Evolutionary conservation across 2,888 invertebrate species (phyloP), one percentile per base, ranked within the genome.

Genomic region (Sinhomidia bicolor): DNA sequence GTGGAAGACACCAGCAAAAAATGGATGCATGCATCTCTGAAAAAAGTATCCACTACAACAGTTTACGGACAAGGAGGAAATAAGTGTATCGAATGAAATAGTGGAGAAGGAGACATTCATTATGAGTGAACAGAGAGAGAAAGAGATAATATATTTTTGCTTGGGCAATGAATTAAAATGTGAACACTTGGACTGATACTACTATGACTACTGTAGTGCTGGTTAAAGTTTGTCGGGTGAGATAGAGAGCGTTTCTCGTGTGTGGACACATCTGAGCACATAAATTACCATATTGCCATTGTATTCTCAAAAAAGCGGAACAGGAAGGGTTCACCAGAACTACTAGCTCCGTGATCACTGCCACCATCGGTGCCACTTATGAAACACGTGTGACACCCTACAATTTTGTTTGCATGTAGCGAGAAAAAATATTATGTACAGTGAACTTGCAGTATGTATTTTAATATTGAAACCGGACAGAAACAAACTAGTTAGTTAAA

Each of bases 251-350:
- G 17, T 68, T 12, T 54, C n/a, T 51, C 17, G 51, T 17, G 54
- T 86, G 87, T 87, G 87, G 87, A 87, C 87, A 87, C 87, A 87
- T 87, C 81, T 87, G 87, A 87, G 87, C 81, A 60, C 87, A 87
- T 87, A 87, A 87, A 87, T 87, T 87, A 85, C 76, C 44, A 26
- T 41, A 78, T 83, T 71, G 81, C 57, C 81, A 81, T 62, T 81
- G 62, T 47, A 81, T 81, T 81, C 47, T 71, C 71, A 85, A 84
- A 57, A 65, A 74, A 85, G 76, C 85, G 85, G 78, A 85, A 85
- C 60, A 84, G 60, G 85, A 85, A 78, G 78, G 78, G 78, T 83
- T 83, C 71, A 65, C 14, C 54, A 54, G 54, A 54, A 78, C 10
- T 20, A 26, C 47, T n/a, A 68, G 74, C 74, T 26, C 29, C 51